phyloP scores from a whole-genome alignment of 2,888 invertebrate species.

The Cantharis rustica region DNA sequence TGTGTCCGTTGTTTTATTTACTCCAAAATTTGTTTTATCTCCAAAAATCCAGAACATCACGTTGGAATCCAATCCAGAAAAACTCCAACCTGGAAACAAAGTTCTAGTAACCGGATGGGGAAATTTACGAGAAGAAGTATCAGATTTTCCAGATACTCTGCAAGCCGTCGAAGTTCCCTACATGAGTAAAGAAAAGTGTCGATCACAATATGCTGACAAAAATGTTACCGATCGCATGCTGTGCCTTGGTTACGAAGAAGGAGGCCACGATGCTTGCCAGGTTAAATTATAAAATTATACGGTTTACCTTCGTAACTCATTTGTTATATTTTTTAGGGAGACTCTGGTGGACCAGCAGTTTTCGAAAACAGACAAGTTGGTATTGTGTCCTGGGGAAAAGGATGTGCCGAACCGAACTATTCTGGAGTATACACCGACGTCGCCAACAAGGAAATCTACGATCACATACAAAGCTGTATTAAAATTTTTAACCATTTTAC shows the following conservation, averaged over 20 bases:
- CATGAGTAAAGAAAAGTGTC: not conserved
- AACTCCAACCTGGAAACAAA: not conserved
- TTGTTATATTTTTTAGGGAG: not conserved
- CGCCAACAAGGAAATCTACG: not conserved
- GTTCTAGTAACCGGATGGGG: not conserved
- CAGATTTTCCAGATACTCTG: not conserved
- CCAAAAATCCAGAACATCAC: not conserved
- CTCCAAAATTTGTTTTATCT: not conserved
- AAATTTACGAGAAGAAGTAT: not conserved
- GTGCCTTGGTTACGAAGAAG: not conserved
- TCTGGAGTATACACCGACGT: not conserved
- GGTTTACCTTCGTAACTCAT: not conserved
- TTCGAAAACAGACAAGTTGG: not conserved
- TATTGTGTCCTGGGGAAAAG: conserved; percentile 3
- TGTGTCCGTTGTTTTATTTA: not conserved
- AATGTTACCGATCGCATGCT: not conserved
- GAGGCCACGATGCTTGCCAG: not conserved
- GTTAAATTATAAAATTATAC: not conserved
- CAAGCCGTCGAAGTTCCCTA: not conserved
- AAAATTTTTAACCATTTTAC: not conserved
- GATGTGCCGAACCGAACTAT: not conserved
- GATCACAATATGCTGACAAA: not conserved
- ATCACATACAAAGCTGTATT: conserved; percentile 1
- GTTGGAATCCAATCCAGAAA: not conserved
- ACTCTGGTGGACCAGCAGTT: conserved; percentile 7